Conservation (phyloP, 2,797 vertebrate species). For the Pterois miles region DNA sequence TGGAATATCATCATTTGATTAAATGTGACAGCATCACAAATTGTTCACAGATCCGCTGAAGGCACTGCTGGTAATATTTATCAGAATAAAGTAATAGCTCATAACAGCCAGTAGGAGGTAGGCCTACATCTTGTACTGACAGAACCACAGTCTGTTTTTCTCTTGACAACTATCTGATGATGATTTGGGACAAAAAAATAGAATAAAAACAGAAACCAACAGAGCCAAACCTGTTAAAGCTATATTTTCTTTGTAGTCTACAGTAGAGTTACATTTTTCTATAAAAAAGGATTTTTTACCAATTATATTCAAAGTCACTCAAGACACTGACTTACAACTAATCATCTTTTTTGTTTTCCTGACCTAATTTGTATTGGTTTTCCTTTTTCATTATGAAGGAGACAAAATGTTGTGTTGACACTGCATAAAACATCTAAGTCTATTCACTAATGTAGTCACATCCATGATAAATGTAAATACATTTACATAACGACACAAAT, state of each 20-base stretch:
- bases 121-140: constrained; percentile 53
- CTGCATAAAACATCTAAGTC: too few species aligned
- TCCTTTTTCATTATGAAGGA: too few species aligned
- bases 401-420: too few species aligned
- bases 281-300: neutral
- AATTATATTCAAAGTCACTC: neutral
- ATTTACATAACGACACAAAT: too few species aligned
- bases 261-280: too few species aligned
- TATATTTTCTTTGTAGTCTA: neutral
- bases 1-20: neutral
- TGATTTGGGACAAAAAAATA: neutral
- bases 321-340: neutral
- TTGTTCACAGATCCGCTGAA: neutral
- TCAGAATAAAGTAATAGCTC: constrained; percentile 53
- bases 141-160: neutral
- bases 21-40: neutral
- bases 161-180: neutral
- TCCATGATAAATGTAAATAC: too few species aligned
- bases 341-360: neutral
- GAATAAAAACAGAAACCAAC: neutral
- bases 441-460: too few species aligned
- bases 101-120: constrained; percentile 76
- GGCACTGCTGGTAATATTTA: neutral
- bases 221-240: neutral
- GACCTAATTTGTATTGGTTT: too few species aligned